phyloP scores from a whole-genome alignment of 2,888 invertebrate genomes.

The Thera britannica region DNA sequence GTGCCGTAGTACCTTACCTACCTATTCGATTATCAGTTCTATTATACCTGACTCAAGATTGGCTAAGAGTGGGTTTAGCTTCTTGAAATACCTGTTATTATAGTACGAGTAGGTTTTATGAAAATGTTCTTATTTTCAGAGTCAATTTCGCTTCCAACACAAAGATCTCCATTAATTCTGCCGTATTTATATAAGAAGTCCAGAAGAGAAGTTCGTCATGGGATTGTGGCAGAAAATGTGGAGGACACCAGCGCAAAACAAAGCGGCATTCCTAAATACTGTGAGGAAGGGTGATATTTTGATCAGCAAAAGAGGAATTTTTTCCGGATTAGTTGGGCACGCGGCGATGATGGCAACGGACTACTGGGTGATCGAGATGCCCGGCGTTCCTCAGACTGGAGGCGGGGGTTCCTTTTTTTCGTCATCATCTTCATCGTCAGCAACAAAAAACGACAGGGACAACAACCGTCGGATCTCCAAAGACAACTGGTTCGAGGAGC shows the following conservation, averaged over 20 bases:
- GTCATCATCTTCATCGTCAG: not conserved
- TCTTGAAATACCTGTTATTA: too few species aligned
- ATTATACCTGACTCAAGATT: too few species aligned
- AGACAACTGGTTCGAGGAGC: not conserved
- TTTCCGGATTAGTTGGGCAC: not conserved
- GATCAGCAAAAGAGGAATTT: not conserved
- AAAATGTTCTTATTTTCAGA: too few species aligned
- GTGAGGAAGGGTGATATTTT: constrained; percentile 4
- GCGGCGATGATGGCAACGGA: constrained; percentile 10
- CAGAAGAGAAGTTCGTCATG: not conserved
- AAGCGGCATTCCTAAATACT: not conserved
- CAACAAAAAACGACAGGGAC: not conserved
- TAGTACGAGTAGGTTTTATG: too few species aligned
- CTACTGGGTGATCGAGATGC: constrained; percentile 8
- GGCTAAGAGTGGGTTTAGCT: too few species aligned
- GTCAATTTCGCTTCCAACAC: too few species aligned
- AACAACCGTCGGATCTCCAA: constrained; percentile 3
- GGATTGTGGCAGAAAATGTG: not conserved
- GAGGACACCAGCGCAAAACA: not conserved
- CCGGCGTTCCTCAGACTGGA: not conserved
- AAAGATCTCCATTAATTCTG: not conserved
- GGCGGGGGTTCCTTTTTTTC: not conserved
- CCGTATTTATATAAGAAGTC: not conserved
- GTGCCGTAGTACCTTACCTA: too few species aligned
- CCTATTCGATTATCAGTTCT: too few species aligned